phyloP scores from a whole-genome alignment of 2,888 invertebrate species.

The Frankliniella fusca region DNA sequence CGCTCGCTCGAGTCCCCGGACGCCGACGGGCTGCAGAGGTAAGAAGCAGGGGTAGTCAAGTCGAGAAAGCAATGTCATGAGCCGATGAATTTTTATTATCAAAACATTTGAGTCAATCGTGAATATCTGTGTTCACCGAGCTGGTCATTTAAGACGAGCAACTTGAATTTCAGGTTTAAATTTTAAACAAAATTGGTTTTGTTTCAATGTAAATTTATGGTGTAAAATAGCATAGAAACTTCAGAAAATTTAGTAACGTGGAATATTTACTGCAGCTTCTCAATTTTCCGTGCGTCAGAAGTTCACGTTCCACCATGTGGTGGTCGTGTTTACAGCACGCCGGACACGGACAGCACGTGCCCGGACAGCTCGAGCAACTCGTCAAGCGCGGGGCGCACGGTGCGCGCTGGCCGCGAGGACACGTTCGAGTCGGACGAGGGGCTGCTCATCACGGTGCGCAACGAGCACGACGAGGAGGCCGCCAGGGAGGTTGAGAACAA shows the following conservation, averaged over 20 bases:
- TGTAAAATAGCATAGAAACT: no score
- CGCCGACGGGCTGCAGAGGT: not conserved
- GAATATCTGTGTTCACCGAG: no score
- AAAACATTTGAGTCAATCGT: no score
- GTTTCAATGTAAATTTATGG: no score
- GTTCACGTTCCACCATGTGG: no score
- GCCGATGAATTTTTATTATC: no score
- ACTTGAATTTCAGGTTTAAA: no score
- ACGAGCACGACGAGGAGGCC: constrained; percentile 6
- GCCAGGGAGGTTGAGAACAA: constrained; percentile 6
- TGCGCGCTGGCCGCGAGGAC: not conserved
- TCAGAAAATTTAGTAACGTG: no score
- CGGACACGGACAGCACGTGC: not conserved
- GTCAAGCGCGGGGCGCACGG: not conserved
- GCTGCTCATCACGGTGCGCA: not conserved
- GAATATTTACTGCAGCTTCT: no score
- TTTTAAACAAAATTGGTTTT: no score
- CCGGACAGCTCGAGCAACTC: constrained; percentile 9
- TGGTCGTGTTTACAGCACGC: not conserved
- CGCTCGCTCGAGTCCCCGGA: not conserved
- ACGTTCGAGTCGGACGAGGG: constrained; percentile 19
- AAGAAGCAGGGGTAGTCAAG: not conserved
- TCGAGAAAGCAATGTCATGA: not conserved
- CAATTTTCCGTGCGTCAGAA: no score
- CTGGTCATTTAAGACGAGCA: no score